Evolutionary conservation across 2,888 invertebrate species (phyloP), one percentile per base, ranked within the genome.

Genomic region (Plebejus melissa): DNA sequence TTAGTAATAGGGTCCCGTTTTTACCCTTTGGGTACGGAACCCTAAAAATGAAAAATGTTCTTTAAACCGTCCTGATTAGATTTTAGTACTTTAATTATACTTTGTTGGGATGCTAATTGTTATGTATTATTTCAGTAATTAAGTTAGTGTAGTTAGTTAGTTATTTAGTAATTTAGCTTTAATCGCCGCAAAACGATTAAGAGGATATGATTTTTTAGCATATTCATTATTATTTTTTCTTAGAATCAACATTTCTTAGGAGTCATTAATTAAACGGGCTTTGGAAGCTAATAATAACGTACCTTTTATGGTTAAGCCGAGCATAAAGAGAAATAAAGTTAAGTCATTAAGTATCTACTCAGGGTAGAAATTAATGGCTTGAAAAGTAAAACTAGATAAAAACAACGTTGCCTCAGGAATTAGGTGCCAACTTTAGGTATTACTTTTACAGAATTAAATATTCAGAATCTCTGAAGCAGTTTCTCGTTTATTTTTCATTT

Each of bases 281-380:
- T 65, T 36, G 16, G 16, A 0, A 13, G 32, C 32, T 65, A 36
- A 65, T 65, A 65, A 65, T 36, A 65, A 32, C 65, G 32, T 65
- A 36, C 65, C 32, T 65, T 65, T 36, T 65, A 36, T 65, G 32
- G 65, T 65, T 65, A 65, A 65, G 65, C 16, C 32, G 11, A 36
- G 65, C 32, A 65, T 65, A 65, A 65, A 22, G 32, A 65, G 65
- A 32, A 65, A 65, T 65, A 65, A 65, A 65, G 65, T 65, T 32
- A 65, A 60, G 9, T 60, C 60, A 60, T 28, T 60, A 58, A 58
- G 22, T 22, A 22, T 60, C 60, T 60, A 60, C 60, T 60, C 28
- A 3, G 28, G 11, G 11, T 32, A 36, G 13, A 32, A 22, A 32
- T 65, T 65, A 65, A 65, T 65, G 16, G 32, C 16, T 65, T 16